Evolutionary conservation across 2,113 vertebrate species (phyloP).

Genomic region (Lucifuga dentata): DNA sequence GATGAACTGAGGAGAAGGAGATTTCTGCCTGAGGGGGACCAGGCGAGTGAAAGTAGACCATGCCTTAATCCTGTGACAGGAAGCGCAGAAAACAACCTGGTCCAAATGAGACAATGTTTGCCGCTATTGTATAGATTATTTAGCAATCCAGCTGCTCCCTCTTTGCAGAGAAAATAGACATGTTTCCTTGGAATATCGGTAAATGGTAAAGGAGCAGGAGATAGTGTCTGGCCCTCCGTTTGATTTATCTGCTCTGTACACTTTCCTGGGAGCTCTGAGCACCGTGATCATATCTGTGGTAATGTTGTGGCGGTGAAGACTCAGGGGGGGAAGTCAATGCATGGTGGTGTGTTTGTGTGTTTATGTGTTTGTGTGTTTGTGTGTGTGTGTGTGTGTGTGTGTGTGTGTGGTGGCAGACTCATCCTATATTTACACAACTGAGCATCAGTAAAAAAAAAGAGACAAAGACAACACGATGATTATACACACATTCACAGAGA

Average conservation of each 20-base stretch:
- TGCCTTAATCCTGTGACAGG: constrained; percentile 36
- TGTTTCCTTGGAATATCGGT: constrained; percentile 35
- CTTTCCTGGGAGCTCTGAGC: constrained; percentile 63
- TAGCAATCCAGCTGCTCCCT: constrained; percentile 38
- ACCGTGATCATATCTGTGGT: constrained; percentile 69
- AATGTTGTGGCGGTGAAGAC: constrained; percentile 52
- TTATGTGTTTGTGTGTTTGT: background rate
- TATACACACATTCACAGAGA: constrained; percentile 52
- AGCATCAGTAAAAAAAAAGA: constrained; percentile 52
- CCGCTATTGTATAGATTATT: constrained; percentile 28
- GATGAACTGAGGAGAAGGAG: constrained; percentile 37
- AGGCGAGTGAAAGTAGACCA: constrained; percentile 2
- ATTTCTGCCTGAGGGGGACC: constrained; percentile 28
- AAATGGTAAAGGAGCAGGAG: constrained; percentile 47
- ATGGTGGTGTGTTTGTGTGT: too few relatives aligned
- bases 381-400: constrained; percentile 12
- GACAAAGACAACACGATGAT: constrained; percentile 56
- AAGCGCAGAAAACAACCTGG: background rate
- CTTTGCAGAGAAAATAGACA: constrained; percentile 38
- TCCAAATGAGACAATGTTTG: constrained; percentile 14
- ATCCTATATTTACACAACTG: constrained; percentile 46
- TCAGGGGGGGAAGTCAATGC: constrained; percentile 43
- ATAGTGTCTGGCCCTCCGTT: constrained; percentile 63
- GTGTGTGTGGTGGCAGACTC: constrained; percentile 47
- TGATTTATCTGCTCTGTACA: constrained; percentile 63